Evolutionary conservation across 2,113 vertebrate species (phyloP).

Genomic region (Clupea harengus): DNA sequence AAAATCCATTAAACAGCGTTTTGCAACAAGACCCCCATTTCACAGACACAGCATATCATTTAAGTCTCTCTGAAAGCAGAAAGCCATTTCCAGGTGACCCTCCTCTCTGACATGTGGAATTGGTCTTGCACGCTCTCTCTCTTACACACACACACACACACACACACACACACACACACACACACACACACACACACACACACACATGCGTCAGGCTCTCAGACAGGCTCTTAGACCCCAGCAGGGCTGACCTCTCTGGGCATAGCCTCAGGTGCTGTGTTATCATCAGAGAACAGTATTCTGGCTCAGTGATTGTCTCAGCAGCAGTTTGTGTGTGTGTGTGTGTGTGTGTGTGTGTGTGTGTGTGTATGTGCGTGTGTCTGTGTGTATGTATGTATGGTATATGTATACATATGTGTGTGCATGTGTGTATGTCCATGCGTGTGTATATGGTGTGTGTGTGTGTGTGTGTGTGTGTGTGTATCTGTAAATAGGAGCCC

Average conservation of each 20-base stretch:
- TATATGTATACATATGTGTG: conserved; percentile 13
- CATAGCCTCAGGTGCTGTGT: conserved; percentile 52
- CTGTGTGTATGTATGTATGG: conserved; percentile 52
- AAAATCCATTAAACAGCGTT: conserved; percentile 7
- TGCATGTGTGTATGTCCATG: conserved; percentile 25
- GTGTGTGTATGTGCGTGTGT: conserved; percentile 51
- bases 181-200: conserved; percentile 22
- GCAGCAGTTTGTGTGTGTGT: conserved; percentile 61
- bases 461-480: too few species aligned
- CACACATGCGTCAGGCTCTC: conserved; percentile 53
- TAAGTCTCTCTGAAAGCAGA: not conserved
- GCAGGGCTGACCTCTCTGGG: conserved; percentile 60
- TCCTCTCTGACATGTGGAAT: not conserved
- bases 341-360: conserved; percentile 60
- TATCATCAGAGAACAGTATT: conserved; percentile 63
- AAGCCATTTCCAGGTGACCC: conserved; percentile 10
- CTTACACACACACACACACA: not conserved
- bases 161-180: not conserved
- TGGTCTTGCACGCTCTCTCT: not conserved
- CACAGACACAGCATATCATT: not conserved
- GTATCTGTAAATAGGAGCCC: too few species aligned
- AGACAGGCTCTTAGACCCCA: conserved; percentile 53
- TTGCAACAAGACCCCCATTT: not conserved
- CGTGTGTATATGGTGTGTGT: conserved; percentile 48
- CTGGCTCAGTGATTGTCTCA: conserved; percentile 70